phyloP scores from a whole-genome alignment of 2,888 invertebrate species.

The Kryphioiulus occultus region DNA sequence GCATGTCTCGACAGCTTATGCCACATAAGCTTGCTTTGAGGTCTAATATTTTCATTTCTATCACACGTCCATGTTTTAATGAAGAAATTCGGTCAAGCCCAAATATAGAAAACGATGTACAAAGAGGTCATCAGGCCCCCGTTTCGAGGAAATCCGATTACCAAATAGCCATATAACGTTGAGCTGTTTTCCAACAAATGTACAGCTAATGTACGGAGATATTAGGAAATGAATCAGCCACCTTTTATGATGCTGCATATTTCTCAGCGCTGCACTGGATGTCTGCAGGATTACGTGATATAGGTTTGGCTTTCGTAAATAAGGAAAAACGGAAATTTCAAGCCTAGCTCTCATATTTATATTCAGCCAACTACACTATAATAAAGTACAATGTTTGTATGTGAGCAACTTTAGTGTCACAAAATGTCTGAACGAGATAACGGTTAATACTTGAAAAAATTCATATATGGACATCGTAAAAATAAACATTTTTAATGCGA shows the following conservation, averaged over 20 bases:
- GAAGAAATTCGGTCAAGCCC: slow-evolving; percentile 24
- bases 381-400: too few species aligned
- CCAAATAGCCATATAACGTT: slow-evolving; percentile 19
- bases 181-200: neutral
- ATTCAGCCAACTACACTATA: too few species aligned
- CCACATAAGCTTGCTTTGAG: neutral
- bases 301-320: neutral
- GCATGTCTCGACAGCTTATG: neutral
- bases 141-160: slow-evolving; percentile 13
- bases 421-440: too few species aligned
- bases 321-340: neutral
- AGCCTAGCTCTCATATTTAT: neutral
- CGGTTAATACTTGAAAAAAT: too few species aligned
- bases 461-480: too few species aligned
- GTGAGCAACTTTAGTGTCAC: too few species aligned
- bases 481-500: too few species aligned
- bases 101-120: neutral
- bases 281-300: neutral
- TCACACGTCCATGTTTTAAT: slow-evolving; percentile 13
- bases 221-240: neutral
- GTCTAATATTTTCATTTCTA: neutral
- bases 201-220: neutral
- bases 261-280: neutral
- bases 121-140: neutral
- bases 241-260: neutral